Evolutionary conservation across 2,797 vertebrate genomes (phyloP), one percentile per base, ranked within the genome.

Genomic region (Orestias chungarensis): DNA sequence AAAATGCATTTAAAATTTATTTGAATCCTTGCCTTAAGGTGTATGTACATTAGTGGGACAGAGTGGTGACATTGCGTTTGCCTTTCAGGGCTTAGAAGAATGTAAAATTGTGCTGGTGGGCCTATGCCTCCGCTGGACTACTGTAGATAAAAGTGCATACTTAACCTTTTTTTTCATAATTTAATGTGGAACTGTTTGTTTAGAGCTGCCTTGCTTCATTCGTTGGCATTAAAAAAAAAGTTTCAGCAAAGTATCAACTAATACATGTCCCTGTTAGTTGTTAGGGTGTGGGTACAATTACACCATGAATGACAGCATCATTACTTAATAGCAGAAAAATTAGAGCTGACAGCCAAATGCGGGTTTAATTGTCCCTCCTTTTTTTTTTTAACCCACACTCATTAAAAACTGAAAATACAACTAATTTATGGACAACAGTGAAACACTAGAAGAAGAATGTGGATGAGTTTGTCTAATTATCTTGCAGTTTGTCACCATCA

Each of bases 261-360:
- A 87, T 88, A 78, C 66, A 69, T 81, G 65, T 81, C 57, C 59
- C 25, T 25, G 57, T 74, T 73, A 47, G 68, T 72, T 43, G 68
- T 65, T 76, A 86, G 73, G 83, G 86, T 76, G 86, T 83, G 86
- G 82, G 68, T 81, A 33, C 84, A 89, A 91, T 91, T 87, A 80
- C 77, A 73, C 59, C 59, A 70, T 78, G 87, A 89, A 86, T 70
- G 47, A 82, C 75, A 46, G 33, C 71, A 78, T 84, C 80, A 81
- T 71, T 52, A 80, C 81, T 78, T 75, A 71, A 82, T 86, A 86
- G 85, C 64, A 70, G 66, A 68, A 76, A 79, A 85, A 91, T 92
- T 86, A 75, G 68, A 68, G 68, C 69, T 82, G 81, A 83, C 82
- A 81, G 70, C 70, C 85, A 55, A 68, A 67, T 46, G 3, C 6